A percentile compares a stretch with the other conserved stretches of the same genome.
Evolutionary conservation across 2,797 vertebrate genomes (phyloP).

Genomic region (Rhincodon typus): DNA sequence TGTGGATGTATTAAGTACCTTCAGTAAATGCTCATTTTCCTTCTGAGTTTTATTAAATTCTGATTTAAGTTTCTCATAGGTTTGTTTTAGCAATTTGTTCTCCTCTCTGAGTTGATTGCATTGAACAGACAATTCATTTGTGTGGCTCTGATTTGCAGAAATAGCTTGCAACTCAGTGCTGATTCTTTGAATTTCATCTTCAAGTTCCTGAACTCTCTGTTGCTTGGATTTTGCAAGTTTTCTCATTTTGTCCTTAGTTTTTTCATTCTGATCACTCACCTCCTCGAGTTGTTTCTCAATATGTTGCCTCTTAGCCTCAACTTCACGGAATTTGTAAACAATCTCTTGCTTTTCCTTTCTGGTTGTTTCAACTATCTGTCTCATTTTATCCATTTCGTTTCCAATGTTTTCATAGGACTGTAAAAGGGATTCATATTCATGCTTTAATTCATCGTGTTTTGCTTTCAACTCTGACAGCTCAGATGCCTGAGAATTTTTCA

Average conservation of each 20-base stretch:
- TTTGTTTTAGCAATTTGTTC: slow-evolving; percentile 52
- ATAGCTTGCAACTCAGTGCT: slow-evolving; percentile 49
- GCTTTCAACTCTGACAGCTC: slow-evolving; percentile 79
- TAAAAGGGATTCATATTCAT: slow-evolving; percentile 78
- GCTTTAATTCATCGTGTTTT: slow-evolving; percentile 72
- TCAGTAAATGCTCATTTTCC: slow-evolving; percentile 57
- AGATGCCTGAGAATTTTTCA: slow-evolving; percentile 77
- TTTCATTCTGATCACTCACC: slow-evolving; percentile 57
- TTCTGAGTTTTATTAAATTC: slow-evolving; percentile 53
- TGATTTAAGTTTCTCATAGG: slow-evolving; percentile 53
- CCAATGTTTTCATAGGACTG: slow-evolving; percentile 79
- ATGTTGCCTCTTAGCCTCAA: slow-evolving; percentile 54
- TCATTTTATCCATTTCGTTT: slow-evolving; percentile 80
- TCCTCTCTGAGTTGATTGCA: slow-evolving; percentile 59
- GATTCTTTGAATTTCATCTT: slow-evolving; percentile 59
- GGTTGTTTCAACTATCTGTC: slow-evolving; percentile 64
- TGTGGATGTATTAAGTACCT: slow-evolving; percentile 53
- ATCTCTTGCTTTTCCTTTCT: slow-evolving; percentile 73
- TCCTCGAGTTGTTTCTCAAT: slow-evolving; percentile 54
- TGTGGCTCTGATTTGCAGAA: slow-evolving; percentile 47
- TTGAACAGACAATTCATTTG: slow-evolving; percentile 49
- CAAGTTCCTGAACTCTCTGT: slow-evolving; percentile 56
- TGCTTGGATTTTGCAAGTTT: slow-evolving; percentile 55
- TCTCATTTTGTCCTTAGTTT: slow-evolving; percentile 58
- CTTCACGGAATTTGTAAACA: slow-evolving; percentile 56